A percentile compares a stretch with the other conserved stretches of the same genome.
phyloP scores from a whole-genome alignment of 2,888 invertebrate genomes.

The Electrophaes corylata region DNA sequence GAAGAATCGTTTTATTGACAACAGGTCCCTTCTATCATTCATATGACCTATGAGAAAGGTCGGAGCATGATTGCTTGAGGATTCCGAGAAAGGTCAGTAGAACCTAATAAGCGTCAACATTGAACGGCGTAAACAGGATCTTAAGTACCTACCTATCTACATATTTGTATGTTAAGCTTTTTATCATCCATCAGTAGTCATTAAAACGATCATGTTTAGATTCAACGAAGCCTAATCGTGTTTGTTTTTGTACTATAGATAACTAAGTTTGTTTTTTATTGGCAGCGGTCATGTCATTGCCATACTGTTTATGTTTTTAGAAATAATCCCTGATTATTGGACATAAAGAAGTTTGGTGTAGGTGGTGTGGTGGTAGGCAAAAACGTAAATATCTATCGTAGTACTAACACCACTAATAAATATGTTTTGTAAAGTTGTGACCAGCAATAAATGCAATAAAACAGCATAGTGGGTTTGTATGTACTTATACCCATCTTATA shows the following conservation, averaged over 20 bases:
- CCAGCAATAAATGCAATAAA: not conserved
- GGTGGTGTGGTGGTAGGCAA: not conserved
- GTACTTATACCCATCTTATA: too few species aligned
- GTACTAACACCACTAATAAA: not conserved
- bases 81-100: conserved; percentile 26
- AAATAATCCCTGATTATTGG: not conserved
- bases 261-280: conserved; percentile 12
- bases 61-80: not conserved
- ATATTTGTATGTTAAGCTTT: not conserved
- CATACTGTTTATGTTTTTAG: conserved; percentile 1
- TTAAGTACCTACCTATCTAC: conserved; percentile 1
- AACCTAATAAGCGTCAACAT: conserved; percentile 7
- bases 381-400: not conserved
- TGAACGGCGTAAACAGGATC: conserved; percentile 29
- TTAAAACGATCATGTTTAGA: not conserved
- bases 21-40: not conserved
- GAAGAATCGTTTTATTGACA: not conserved
- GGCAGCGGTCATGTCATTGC: conserved; percentile 4
- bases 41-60: conserved; percentile 7
- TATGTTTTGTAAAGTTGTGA: not conserved
- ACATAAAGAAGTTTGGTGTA: too few species aligned
- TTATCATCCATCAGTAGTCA: conserved; percentile 3
- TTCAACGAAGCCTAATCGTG: conserved; percentile 5
- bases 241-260: conserved; percentile 9
- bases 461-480: not conserved